These are phyloP conservation scores for Lucilia sericata DNA, from an alignment of 1,140 invertebrate genomes.

Conservation along the genomic window DNA sequence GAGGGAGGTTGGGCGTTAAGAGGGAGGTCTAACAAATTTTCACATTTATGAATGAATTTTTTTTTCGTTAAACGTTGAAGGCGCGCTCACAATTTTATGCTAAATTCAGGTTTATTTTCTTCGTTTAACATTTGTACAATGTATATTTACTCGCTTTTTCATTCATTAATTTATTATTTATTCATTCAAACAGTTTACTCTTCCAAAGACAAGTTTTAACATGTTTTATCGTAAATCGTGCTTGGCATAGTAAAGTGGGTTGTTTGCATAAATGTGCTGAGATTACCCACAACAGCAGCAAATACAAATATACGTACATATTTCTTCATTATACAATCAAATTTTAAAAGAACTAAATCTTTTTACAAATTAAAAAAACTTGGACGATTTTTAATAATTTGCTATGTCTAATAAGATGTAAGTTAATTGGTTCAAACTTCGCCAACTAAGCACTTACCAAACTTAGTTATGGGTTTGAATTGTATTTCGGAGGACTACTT, in stretches of 20 bases:
- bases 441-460: too few relatives aligned
- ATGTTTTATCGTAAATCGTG: conserved; percentile 44
- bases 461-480: too few relatives aligned
- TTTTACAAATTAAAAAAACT: too few relatives aligned
- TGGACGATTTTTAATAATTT: neutral
- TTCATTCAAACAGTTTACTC: neutral
- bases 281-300: neutral
- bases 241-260: conserved; percentile 36
- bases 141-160: neutral
- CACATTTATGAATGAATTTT: conserved; percentile 27
- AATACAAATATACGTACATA: neutral
- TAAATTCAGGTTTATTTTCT: conserved; percentile 17
- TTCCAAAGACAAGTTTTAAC: conserved; percentile 34
- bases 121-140: neutral
- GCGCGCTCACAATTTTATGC: conserved; percentile 19
- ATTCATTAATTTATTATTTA: conserved; percentile 14
- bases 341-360: neutral
- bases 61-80: neutral
- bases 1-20: neutral
- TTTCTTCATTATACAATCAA: neutral
- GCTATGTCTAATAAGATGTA: neutral
- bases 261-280: conserved; percentile 25
- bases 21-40: neutral
- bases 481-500: too few relatives aligned
- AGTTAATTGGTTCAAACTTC: too few relatives aligned